Evolutionary conservation across 2,797 vertebrate genomes (phyloP), one percentile per base, ranked within the genome.

Genomic region (Pampus argenteus): DNA sequence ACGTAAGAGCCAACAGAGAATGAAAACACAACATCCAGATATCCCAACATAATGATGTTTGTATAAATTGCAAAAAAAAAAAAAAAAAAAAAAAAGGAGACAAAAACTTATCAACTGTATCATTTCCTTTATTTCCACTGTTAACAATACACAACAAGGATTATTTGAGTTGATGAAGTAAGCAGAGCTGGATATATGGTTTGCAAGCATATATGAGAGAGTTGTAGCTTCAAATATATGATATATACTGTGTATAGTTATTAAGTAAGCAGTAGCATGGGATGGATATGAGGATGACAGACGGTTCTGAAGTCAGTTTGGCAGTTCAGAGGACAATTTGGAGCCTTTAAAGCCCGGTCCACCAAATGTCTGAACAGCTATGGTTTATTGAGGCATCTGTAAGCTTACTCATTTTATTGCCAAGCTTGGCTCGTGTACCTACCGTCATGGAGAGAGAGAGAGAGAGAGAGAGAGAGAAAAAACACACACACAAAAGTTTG

Each of bases 381-480:
- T 83, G 88, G 87, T 93, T 93, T 92, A 92, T 92, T 90, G 91
- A 88, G 90, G 89, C 93, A 93, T 94, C 93, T 94, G 92, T 92
- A 94, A 88, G 88, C 85, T 75, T 78, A 83, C 80, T 79, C 71
- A 40, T 75, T 90, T 88, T 82, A 84, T 85, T 90, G 92, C 92
- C 91, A 93, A 88, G 88, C 88, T 91, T 93, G 92, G 91, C 91
- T 92, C 86, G 68, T 87, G 89, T 60, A 86, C 52, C 73, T 86
- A 82, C 71, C 66, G 66, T 82, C 77, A 76, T 77, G 79, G 79
- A 88, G 64, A 72, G 77, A 63, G 63, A 50, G 71, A 63, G 74
- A 71, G 73, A 40, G 34, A 25, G 38, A 58, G 29, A 57, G 40
- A 56, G 50, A 34, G 34, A 74, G 50, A 58, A 45, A 54, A 64